Conservation (phyloP, 2,888 invertebrate genomes). For the Mallateleia sp. region DNA sequence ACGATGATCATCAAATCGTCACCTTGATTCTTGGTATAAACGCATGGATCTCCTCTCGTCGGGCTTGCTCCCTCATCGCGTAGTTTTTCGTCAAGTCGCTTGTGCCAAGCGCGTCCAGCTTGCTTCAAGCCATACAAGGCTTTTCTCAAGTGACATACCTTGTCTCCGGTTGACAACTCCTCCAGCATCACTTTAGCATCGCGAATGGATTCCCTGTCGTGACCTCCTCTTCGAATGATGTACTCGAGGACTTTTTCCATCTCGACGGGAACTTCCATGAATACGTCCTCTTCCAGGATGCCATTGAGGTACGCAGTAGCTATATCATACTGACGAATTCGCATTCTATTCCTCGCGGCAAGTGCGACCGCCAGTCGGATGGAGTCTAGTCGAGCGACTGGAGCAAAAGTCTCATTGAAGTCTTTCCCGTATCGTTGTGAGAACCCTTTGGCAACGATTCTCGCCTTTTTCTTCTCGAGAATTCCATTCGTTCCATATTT, state of each 20-base stretch:
- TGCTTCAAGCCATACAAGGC: constrained; percentile 53
- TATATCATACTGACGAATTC: constrained; percentile 78
- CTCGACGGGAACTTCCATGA: constrained; percentile 72
- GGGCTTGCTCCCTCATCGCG: background rate
- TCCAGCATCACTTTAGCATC: constrained; percentile 46
- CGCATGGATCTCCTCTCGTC: background rate
- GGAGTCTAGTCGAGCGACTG: constrained; percentile 69
- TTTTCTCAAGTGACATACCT: constrained; percentile 34
- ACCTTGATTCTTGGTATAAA: background rate
- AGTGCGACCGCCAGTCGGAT: constrained; percentile 56
- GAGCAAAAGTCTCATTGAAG: constrained; percentile 72
- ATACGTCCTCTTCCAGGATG: constrained; percentile 42
- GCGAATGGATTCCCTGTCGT: background rate
- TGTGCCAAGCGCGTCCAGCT: background rate
- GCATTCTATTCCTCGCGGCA: constrained; percentile 65
- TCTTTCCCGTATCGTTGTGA: constrained; percentile 54
- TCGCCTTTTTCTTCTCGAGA: constrained; percentile 29
- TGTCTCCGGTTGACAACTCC: constrained; percentile 31
- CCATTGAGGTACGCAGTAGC: constrained; percentile 80
- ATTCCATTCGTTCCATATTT: constrained; percentile 18
- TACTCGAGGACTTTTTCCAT: constrained; percentile 35
- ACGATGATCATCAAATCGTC: constrained; percentile 19
- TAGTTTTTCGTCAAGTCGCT: constrained; percentile 19
- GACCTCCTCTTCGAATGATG: constrained; percentile 21
- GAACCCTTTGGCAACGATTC: constrained; percentile 50